These are phyloP conservation scores for Drosophila kurseongensis DNA, from an alignment of 1,140 invertebrate species.

Conservation along the genomic window DNA sequence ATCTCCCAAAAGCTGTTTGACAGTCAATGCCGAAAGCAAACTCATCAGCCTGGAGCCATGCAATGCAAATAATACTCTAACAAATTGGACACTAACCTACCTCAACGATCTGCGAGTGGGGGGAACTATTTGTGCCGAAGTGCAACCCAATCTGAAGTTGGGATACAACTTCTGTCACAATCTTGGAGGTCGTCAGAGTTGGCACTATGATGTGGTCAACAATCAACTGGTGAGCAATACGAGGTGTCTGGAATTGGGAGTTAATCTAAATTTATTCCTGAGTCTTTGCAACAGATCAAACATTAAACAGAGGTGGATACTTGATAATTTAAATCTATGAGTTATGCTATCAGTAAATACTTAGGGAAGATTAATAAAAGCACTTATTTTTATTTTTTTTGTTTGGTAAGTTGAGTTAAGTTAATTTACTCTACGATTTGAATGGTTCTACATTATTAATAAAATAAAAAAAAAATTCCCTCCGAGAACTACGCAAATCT, in stretches of 20 bases:
- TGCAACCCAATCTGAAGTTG: neutral
- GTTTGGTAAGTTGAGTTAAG: no score
- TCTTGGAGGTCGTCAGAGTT: constrained; percentile 4
- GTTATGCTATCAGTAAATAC: neutral
- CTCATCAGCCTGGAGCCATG: neutral
- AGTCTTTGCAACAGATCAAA: neutral
- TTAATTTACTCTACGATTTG: no score
- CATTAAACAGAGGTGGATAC: constrained; percentile 9
- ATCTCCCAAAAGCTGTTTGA: neutral
- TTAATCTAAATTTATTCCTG: neutral
- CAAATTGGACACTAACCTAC: neutral
- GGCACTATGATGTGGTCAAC: neutral
- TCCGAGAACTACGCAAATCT: no score
- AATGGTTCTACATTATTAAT: no score
- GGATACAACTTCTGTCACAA: neutral
- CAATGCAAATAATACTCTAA: neutral
- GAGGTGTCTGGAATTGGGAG: constrained; percentile 7
- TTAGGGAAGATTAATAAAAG: neutral
- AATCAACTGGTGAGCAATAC: constrained; percentile 18
- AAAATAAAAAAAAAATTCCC: no score
- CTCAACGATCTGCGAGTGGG: neutral
- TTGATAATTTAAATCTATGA: neutral
- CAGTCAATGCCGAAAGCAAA: neutral
- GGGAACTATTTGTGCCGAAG: neutral
- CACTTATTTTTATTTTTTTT: neutral